These are phyloP conservation scores for Steromphala cineraria DNA, from an alignment of 2,888 invertebrate genomes.

Conservation along the genomic window DNA sequence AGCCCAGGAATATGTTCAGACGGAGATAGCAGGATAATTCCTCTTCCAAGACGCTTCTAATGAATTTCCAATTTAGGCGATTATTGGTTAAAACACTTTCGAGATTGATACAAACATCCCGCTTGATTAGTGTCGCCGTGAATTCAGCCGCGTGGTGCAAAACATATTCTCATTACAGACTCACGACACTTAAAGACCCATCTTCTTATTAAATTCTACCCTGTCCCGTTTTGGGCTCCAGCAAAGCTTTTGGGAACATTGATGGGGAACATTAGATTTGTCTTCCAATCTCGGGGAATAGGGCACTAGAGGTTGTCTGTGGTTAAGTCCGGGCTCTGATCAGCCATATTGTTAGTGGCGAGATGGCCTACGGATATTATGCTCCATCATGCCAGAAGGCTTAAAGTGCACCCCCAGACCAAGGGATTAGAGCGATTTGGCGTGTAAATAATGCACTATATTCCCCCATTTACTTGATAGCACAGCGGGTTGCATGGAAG, in stretches of 20 bases:
- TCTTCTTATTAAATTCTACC: constrained; percentile 8
- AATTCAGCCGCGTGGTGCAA: constrained; percentile 36
- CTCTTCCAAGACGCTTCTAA: constrained; percentile 13
- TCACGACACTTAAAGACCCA: constrained; percentile 3
- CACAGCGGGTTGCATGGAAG: too few relatives aligned
- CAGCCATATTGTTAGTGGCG: constrained; percentile 9
- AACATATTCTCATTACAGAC: constrained; percentile 40
- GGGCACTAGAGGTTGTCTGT: background rate
- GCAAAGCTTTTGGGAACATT: constrained; percentile 17
- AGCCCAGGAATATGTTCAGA: constrained; percentile 7
- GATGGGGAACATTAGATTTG: constrained; percentile 17
- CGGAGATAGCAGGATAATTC: constrained; percentile 13
- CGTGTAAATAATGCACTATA: background rate
- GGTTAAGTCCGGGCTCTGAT: background rate
- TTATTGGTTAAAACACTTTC: constrained; percentile 26
- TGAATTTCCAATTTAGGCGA: constrained; percentile 28
- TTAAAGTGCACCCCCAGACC: background rate
- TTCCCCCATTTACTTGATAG: background rate
- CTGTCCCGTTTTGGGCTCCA: background rate
- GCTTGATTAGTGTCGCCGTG: constrained; percentile 21
- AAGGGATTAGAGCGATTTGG: background rate
- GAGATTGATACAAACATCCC: constrained; percentile 22
- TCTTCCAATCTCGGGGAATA: background rate
- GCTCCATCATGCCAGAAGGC: background rate
- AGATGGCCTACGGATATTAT: background rate